Conservation (phyloP, 2,888 invertebrate genomes). For the Galerucella pusilla region DNA sequence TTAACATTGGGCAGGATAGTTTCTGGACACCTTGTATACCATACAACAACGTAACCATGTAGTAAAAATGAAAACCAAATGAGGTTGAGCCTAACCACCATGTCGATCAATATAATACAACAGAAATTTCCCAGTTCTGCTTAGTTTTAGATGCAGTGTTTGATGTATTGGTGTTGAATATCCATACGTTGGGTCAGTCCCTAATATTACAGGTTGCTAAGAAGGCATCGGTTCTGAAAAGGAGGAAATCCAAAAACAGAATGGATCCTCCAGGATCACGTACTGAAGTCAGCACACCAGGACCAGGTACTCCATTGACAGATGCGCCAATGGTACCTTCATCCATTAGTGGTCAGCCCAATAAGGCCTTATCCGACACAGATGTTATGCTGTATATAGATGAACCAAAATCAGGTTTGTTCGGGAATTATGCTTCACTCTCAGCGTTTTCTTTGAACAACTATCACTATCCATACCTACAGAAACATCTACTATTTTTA, state of each 20-base stretch:
- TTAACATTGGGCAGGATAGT: no score
- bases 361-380: slow-evolving; percentile 69
- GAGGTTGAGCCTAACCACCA: not conserved
- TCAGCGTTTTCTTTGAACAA: not conserved
- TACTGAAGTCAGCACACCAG: slow-evolving; percentile 49
- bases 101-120: not conserved
- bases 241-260: slow-evolving; percentile 75
- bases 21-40: no score
- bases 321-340: slow-evolving; percentile 47
- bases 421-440: not conserved
- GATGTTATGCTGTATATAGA: slow-evolving; percentile 76
- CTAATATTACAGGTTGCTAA: slow-evolving; percentile 79
- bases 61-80: not conserved
- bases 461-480: not conserved
- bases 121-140: slow-evolving; percentile 36
- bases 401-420: slow-evolving; percentile 70
- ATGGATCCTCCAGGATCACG: slow-evolving; percentile 67
- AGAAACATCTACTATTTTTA: slow-evolving; percentile 29
- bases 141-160: slow-evolving; percentile 64
- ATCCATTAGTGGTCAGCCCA: slow-evolving; percentile 46
- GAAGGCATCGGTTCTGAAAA: slow-evolving; percentile 77
- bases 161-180: slow-evolving; percentile 65
- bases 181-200: slow-evolving; percentile 71
- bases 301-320: slow-evolving; percentile 52
- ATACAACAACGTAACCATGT: no score